Conservation (phyloP, 2,797 vertebrate genomes). For the Hafferia zeledoni region DNA sequence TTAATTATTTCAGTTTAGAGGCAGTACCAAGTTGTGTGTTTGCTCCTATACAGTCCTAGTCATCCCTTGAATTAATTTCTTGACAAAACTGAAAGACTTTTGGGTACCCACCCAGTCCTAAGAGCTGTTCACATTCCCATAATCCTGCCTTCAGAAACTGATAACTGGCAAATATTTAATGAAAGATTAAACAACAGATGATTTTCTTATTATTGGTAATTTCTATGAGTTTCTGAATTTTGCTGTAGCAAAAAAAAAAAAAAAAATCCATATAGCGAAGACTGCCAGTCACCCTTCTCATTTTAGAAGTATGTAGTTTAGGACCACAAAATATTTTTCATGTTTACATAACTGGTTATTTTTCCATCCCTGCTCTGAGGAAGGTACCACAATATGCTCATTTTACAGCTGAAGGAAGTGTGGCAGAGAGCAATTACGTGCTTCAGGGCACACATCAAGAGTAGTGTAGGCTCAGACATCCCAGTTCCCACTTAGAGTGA, state of each 20-base stretch:
- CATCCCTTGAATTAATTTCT: neutral
- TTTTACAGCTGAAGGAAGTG: neutral
- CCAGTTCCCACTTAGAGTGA: neutral
- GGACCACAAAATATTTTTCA: neutral
- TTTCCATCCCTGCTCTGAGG: neutral
- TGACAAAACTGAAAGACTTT: neutral
- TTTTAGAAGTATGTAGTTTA: neutral
- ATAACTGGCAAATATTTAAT: neutral
- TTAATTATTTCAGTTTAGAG: constrained; percentile 38
- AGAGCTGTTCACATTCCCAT: neutral
- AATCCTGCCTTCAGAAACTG: neutral
- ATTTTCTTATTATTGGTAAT: neutral
- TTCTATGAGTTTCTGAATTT: neutral
- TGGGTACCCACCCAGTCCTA: neutral
- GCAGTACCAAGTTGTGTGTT: neutral
- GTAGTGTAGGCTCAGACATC: neutral
- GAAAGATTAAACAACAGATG: neutral
- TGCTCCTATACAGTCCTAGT: neutral
- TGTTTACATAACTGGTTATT: neutral
- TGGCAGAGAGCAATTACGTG: neutral
- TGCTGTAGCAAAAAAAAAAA: neutral
- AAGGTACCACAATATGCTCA: neutral
- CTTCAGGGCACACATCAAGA: neutral
- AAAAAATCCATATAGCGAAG: neutral
- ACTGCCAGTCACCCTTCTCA: neutral